Conservation (phyloP, 2,797 vertebrate genomes). For the Brachyrhaphis roseni region DNA sequence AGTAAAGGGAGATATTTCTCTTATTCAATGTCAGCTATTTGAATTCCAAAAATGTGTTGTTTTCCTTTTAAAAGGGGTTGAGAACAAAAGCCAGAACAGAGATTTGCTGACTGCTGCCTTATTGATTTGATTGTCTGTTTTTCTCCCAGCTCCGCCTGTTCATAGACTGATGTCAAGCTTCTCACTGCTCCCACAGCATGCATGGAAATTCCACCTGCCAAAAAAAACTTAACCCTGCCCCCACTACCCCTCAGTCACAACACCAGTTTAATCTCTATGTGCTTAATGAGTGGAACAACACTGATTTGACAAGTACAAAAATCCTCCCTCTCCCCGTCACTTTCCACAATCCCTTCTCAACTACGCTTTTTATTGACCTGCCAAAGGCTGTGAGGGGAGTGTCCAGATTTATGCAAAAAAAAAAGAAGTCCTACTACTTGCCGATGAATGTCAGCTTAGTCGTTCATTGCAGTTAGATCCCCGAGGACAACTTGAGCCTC, state of each 20-base stretch:
- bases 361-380: conserved; percentile 62
- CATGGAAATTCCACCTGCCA: conserved; percentile 47
- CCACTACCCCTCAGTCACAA: conserved; percentile 42
- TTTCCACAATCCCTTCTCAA: conserved; percentile 48
- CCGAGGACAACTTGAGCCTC: conserved; percentile 51
- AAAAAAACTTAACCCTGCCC: conserved; percentile 22
- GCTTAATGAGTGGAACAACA: conserved; percentile 70
- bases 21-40: conserved; percentile 31
- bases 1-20: background rate
- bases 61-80: conserved; percentile 31
- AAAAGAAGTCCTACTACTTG: conserved; percentile 30
- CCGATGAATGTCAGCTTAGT: conserved; percentile 67
- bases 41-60: conserved; percentile 34
- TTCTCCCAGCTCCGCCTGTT: conserved; percentile 48
- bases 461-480: conserved; percentile 58
- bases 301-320: conserved; percentile 60
- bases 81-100: conserved; percentile 30
- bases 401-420: conserved; percentile 65
- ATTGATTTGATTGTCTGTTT: conserved; percentile 77
- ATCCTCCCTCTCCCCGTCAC: conserved; percentile 16
- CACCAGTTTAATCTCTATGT: conserved; percentile 63
- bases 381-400: conserved; percentile 60
- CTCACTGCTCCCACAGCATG: conserved; percentile 50
- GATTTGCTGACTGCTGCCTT: conserved; percentile 71
- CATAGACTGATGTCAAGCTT: conserved; percentile 51